Conservation (phyloP, 2,113 vertebrate species). For the Mugil cephalus region DNA sequence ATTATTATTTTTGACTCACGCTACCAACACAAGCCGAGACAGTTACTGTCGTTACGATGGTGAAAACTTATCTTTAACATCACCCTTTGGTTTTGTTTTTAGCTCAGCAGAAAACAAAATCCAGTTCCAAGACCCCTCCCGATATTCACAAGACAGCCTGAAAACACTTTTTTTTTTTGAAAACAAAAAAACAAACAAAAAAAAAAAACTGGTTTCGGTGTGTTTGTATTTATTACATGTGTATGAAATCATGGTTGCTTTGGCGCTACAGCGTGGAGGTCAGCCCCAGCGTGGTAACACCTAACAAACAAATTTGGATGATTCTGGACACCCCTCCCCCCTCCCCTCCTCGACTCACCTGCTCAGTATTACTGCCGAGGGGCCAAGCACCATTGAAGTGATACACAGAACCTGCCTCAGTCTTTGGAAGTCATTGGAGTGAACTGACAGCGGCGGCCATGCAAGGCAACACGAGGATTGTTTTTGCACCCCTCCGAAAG, state of each 20-base stretch:
- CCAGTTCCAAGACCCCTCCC: constrained; percentile 9
- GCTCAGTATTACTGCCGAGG: constrained; percentile 26
- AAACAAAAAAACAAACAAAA: too few species aligned
- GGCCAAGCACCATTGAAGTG: constrained; percentile 23
- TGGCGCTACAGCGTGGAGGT: constrained; percentile 27
- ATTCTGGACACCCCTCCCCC: constrained; percentile 3
- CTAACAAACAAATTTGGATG: constrained; percentile 38
- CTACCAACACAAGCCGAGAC: constrained; percentile 11
- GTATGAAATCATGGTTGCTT: constrained; percentile 50
- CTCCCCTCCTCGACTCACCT: constrained; percentile 24
- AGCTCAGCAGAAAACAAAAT: constrained; percentile 20
- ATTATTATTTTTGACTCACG: constrained; percentile 38
- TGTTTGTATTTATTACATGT: constrained; percentile 63
- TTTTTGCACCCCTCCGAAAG: constrained; percentile 41
- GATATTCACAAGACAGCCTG: constrained; percentile 8
- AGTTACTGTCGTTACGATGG: constrained; percentile 52
- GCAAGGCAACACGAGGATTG: constrained; percentile 48
- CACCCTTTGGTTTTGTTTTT: constrained; percentile 35
- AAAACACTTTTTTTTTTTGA: constrained; percentile 39
- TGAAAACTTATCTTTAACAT: constrained; percentile 55
- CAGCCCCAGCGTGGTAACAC: neutral
- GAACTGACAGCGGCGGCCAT: constrained; percentile 59
- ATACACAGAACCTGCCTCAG: constrained; percentile 41
- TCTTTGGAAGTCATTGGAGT: constrained; percentile 56
- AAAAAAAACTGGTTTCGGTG: constrained; percentile 20